A percentile compares a stretch with the other conserved stretches of the same genome.
phyloP scores from a whole-genome alignment of 2,113 vertebrate genomes.

The Amia ocellicauda region DNA sequence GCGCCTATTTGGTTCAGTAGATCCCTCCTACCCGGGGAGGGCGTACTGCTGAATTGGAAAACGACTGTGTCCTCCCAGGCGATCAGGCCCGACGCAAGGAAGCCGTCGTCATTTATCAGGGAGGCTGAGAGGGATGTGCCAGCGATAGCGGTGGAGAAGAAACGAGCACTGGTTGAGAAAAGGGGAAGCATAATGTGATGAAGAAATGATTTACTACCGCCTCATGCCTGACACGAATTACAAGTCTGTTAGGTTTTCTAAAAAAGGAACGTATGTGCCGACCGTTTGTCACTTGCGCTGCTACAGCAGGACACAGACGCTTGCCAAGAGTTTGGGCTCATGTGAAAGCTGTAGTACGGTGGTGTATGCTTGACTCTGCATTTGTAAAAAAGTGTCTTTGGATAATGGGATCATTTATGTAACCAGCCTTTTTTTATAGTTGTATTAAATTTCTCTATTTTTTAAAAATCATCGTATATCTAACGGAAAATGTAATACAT shows the following conservation, averaged over 20 bases:
- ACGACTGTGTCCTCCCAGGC: not conserved
- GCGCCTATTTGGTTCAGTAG: not conserved
- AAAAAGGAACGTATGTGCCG: not conserved
- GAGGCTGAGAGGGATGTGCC: not conserved
- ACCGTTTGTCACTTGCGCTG: not conserved
- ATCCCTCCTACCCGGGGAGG: not conserved
- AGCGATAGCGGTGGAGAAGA: not conserved
- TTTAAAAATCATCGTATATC: no score
- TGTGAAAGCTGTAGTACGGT: no score
- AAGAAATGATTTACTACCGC: not conserved
- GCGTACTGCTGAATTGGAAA: not conserved
- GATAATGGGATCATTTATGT: no score
- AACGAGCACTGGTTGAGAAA: not conserved
- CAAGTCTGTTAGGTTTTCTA: not conserved
- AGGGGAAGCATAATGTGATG: not conserved
- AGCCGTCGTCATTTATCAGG: not conserved
- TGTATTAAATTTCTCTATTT: no score
- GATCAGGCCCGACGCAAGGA: not conserved
- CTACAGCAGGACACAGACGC: not conserved
- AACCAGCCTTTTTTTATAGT: no score
- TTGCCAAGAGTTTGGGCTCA: conserved; percentile 7
- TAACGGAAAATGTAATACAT: no score
- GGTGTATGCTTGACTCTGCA: no score
- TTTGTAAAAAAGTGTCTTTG: no score
- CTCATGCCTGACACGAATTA: not conserved